These are phyloP conservation scores for Margarornis squamiger DNA, from an alignment of 2,797 vertebrate genomes.

Conservation along the genomic window DNA sequence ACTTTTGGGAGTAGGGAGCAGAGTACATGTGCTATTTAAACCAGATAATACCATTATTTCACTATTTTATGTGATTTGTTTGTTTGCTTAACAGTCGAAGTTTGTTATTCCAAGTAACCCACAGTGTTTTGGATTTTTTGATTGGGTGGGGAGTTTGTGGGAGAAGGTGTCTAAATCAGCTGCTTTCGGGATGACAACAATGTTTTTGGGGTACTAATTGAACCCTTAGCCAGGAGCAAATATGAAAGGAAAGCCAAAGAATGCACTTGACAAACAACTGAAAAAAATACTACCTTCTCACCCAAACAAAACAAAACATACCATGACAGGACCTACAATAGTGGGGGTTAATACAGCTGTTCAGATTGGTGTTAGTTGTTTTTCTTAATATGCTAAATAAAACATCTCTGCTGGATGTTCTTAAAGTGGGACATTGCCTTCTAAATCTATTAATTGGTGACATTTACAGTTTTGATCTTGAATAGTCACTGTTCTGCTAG, in stretches of 20 bases:
- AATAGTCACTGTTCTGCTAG: neutral
- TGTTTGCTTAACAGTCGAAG: neutral
- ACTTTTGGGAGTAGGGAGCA: accelerated
- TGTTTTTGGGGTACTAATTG: neutral
- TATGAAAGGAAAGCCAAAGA: neutral
- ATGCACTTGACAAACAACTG: neutral
- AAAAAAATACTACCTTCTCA: accelerated
- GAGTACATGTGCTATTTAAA: neutral
- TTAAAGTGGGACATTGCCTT: neutral
- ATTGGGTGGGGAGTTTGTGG: neutral
- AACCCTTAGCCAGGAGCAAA: neutral
- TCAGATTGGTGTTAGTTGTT: neutral
- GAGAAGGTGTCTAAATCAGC: neutral
- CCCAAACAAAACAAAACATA: neutral
- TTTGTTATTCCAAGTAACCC: neutral
- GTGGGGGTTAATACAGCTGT: neutral
- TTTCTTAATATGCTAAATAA: neutral
- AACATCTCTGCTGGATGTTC: neutral
- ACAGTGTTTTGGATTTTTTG: neutral
- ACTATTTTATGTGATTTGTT: neutral
- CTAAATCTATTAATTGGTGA: neutral
- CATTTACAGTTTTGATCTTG: neutral
- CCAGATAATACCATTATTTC: neutral
- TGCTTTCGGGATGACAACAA: neutral
- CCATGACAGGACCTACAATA: neutral